Base-by-base conservation (phyloP, 2,888 invertebrate species). In the Pristionchus exspectatus region DNA sequence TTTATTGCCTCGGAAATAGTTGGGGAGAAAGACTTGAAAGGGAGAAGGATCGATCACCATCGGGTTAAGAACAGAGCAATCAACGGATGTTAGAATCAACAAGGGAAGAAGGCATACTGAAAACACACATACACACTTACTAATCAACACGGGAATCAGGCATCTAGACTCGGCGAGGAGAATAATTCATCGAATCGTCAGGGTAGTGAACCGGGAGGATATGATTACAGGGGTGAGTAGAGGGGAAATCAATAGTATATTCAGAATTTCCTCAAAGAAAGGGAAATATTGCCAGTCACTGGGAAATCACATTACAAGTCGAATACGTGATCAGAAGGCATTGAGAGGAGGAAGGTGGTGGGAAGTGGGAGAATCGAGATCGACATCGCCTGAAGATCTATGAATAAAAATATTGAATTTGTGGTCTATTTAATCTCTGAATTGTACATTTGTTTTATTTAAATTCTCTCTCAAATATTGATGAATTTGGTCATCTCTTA, bases 321-420 rank as follows among this genome's bases (percentile, higher is more conserved):
- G 38, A 50, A 81, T 21, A 27, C 7, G 84, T 30, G 38, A 33
- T 85, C 56, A 89, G 81, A 89, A 89, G n/a, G 83, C 83, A 44
- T 89, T 89, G 38, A 89, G 66, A 30, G 81, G 89, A 59, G 89
- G 89, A n/a, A 89, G 89, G 50, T 81, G 81, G 14, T 38, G 89
- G 66, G 81, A 83, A 9, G 56, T 89, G 44, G 89, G 83, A 38
- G 83, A 89, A 27, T 44, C 81, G 66, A 89, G 24, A 21, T 89
- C 89, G 81, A 89, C 89, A 21, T 89, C 89, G 54, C 89, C 89
- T 89, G 81, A 89, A 63, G 33, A 81, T 33, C 38, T 77, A 44
- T 33, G 38, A 30, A n/a, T 44, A 16, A 27, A 27, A 27, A 69
- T 27, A 66, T 5, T 50, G 59, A 66, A 38, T 50, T 14, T 9